Conservation (phyloP, 1,140 invertebrate genomes). For the Dinoponera quadriceps region DNA sequence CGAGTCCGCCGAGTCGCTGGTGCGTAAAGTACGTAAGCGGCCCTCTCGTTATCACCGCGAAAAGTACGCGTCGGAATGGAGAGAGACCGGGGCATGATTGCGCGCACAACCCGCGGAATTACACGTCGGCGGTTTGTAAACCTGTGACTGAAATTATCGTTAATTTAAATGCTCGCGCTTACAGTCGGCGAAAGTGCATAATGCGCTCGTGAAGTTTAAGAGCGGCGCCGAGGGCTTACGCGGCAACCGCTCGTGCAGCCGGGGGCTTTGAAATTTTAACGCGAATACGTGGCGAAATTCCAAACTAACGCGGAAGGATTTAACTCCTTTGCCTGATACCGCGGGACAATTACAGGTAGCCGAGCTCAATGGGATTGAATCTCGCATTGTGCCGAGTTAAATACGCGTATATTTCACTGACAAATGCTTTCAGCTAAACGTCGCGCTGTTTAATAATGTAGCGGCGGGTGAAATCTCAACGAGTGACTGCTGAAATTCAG, state of each 20-base stretch:
- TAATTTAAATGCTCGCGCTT: constrained; percentile 76
- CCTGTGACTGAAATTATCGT: constrained; percentile 67
- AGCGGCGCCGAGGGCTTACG: constrained; percentile 65
- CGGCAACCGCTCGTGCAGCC: constrained; percentile 49
- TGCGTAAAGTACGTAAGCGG: constrained; percentile 53
- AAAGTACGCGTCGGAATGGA: constrained; percentile 34
- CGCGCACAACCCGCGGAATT: constrained; percentile 55
- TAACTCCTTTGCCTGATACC: constrained; percentile 64
- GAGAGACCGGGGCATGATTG: constrained; percentile 46
- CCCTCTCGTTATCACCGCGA: constrained; percentile 40
- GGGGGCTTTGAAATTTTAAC: constrained; percentile 74
- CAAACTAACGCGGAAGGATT: constrained; percentile 76
- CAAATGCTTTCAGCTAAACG: constrained; percentile 61
- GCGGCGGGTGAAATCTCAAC: constrained; percentile 24
- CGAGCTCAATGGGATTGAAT: constrained; percentile 64
- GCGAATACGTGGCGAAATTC: constrained; percentile 74
- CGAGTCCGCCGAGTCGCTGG: not conserved
- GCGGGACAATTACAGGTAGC: constrained; percentile 61
- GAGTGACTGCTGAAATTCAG: constrained; percentile 24
- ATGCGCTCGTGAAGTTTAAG: constrained; percentile 67
- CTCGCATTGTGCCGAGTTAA: constrained; percentile 56
- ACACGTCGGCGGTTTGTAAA: constrained; percentile 56
- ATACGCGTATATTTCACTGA: constrained; percentile 62
- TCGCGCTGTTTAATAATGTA: constrained; percentile 53
- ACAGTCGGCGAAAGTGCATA: constrained; percentile 67